Base-by-base conservation (phyloP, 2,888 invertebrate species). In the Caenorhabditis plicata region DNA sequence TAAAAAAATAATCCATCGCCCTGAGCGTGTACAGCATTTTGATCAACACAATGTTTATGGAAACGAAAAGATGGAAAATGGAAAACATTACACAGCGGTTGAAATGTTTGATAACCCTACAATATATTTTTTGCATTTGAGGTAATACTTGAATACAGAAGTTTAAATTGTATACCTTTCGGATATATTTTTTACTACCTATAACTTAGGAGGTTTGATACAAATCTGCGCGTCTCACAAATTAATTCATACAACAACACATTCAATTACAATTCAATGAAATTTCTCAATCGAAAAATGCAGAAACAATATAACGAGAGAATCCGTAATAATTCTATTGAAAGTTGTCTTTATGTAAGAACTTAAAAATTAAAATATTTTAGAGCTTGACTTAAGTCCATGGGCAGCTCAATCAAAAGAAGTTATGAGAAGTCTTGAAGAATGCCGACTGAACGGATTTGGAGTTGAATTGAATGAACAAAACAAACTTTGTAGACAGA, bases 1-100 rank as follows among this genome's bases (percentile, higher is more conserved):
- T 33, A 46, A 47, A n/a, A 58, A 58, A 35, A 41, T 58, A 5
- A 42, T 53, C 1, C 58, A 58, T 11, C 52, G 58, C n/a, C 58
- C 58, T n/a, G 58, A 58, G 25, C 33, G 58, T 40, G 58, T 58
- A 15, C 26, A 44, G 15, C 35, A 44, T 27, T 47, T 51, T 22
- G 51, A 51, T 36, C 43, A 44, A 36, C 51, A 51, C 19, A 44
- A 22, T 11, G 43, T 44, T 5, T 44, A 35, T 36, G 26, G 36
- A 13, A 51, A 51, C 29, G 51, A 51, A 26, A 32, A 40, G 19
- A 40, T 40, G 9, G 15, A 22, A 26, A 40, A 40, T 26, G 40
- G 40, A 1, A 11, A 27, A 19, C 29, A 32, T 19, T 49, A 25
- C 19, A 41, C 40, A 1, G 41, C 49, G 5, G 36, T 44, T 13